phyloP scores from a whole-genome alignment of 2,113 vertebrate species.

The Cepphus grylle region DNA sequence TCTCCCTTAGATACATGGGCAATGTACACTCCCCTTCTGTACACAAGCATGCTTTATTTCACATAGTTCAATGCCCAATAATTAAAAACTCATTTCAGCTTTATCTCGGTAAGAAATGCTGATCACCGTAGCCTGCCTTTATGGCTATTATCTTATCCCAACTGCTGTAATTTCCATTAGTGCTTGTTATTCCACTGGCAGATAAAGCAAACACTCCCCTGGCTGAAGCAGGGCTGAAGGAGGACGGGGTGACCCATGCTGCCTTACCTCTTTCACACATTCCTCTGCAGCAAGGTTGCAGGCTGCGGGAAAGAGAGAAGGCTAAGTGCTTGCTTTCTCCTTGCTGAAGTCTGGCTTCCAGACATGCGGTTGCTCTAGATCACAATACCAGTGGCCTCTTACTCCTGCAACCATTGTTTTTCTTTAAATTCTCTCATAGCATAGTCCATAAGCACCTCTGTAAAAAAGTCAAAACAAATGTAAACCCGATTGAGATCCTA shows the following conservation, averaged over 20 bases:
- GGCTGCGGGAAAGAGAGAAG: background rate
- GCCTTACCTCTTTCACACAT: background rate
- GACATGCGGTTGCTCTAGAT: background rate
- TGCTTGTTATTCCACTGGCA: background rate
- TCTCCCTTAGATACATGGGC: background rate
- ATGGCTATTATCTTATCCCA: slow-evolving; percentile 16
- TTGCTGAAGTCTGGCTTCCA: background rate
- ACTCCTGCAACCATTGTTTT: background rate
- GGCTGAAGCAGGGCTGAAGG: background rate
- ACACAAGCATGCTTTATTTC: background rate
- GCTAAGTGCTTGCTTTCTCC: background rate
- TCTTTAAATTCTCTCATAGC: background rate
- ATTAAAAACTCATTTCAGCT: background rate
- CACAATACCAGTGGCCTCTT: background rate
- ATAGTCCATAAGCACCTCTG: background rate
- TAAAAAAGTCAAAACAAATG: background rate
- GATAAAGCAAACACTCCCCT: background rate
- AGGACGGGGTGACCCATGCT: background rate
- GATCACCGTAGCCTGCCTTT: background rate
- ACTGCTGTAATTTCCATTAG: background rate
- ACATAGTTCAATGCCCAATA: background rate
- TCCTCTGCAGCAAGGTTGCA: background rate
- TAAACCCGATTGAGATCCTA: background rate
- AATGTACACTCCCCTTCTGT: fast-evolving
- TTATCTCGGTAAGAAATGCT: background rate